A percentile compares a stretch with the other conserved stretches of the same genome.
These are phyloP conservation scores for Silurus lanzhouensis DNA, from an alignment of 2,797 vertebrate genomes.

Conservation along the genomic window DNA sequence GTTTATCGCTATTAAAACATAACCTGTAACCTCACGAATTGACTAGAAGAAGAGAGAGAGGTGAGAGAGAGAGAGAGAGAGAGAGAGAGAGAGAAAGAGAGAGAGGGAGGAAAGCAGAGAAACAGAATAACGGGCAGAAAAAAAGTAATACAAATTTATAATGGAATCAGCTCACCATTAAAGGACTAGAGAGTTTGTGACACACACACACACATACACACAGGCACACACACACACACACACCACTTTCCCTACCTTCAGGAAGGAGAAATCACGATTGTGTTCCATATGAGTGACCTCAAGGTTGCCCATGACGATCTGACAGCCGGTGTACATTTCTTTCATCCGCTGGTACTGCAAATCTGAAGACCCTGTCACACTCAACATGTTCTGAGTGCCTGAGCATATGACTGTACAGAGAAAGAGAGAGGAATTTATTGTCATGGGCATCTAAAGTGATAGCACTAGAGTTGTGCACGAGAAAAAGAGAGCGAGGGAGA, in stretches of 20 bases:
- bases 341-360: slow-evolving; percentile 81
- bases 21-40: slow-evolving; percentile 95
- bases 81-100: slow-evolving; percentile 1
- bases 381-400: slow-evolving; percentile 87
- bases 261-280: slow-evolving; percentile 85
- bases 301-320: slow-evolving; percentile 94
- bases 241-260: slow-evolving; percentile 77
- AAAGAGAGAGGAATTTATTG: neutral
- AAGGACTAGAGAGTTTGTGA: neutral
- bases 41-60: slow-evolving; percentile 74
- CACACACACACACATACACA: neutral
- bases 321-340: slow-evolving; percentile 84
- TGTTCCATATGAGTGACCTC: slow-evolving; percentile 91
- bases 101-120: neutral
- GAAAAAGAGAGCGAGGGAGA: neutral
- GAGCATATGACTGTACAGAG: slow-evolving; percentile 78
- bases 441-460: neutral
- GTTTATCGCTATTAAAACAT: slow-evolving; percentile 89
- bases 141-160: neutral
- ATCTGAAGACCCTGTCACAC: slow-evolving; percentile 77
- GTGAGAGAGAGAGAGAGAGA: slow-evolving; percentile 23
- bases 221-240: neutral
- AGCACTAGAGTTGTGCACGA: neutral
- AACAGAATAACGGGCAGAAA: neutral
- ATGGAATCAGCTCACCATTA: neutral